Evolutionary conservation across 2,888 invertebrate genomes (phyloP).

Genomic region (Morinoia aosen): DNA sequence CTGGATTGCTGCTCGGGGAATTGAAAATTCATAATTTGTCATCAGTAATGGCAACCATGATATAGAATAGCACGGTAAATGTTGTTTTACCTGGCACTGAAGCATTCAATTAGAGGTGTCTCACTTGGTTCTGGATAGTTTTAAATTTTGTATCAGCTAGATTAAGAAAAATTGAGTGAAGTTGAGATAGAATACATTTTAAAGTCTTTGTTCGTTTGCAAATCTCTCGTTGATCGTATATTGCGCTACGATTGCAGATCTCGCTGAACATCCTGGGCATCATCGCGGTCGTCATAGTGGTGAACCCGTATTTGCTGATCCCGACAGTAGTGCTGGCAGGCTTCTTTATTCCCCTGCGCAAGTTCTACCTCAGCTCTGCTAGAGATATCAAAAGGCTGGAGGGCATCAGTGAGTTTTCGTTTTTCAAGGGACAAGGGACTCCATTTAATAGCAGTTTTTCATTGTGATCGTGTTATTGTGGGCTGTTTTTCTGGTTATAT

Average conservation of each 20-base stretch:
- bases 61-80: too few species aligned
- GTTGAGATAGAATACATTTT: background rate
- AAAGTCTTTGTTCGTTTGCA: background rate
- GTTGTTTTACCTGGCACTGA: too few species aligned
- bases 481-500: too few species aligned
- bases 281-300: slow-evolving; percentile 72
- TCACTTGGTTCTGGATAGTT: too few species aligned
- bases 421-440: slow-evolving; percentile 68
- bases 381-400: slow-evolving; percentile 74
- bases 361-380: slow-evolving; percentile 73
- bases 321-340: slow-evolving; percentile 71
- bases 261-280: slow-evolving; percentile 71
- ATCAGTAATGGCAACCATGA: too few species aligned
- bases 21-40: too few species aligned
- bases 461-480: too few species aligned
- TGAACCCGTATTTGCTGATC: slow-evolving; percentile 72
- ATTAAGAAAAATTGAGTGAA: background rate
- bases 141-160: too few species aligned
- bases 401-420: slow-evolving; percentile 73
- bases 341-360: slow-evolving; percentile 72
- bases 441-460: background rate
- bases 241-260: slow-evolving; percentile 62
- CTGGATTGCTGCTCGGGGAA: too few species aligned
- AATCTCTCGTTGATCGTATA: background rate
- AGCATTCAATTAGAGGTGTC: too few species aligned